Percentiles rank a stretch among this genome's conserved stretches.
Evolutionary conservation across 2,888 invertebrate species (phyloP).

Genomic region (Frankliniella fusca): DNA sequence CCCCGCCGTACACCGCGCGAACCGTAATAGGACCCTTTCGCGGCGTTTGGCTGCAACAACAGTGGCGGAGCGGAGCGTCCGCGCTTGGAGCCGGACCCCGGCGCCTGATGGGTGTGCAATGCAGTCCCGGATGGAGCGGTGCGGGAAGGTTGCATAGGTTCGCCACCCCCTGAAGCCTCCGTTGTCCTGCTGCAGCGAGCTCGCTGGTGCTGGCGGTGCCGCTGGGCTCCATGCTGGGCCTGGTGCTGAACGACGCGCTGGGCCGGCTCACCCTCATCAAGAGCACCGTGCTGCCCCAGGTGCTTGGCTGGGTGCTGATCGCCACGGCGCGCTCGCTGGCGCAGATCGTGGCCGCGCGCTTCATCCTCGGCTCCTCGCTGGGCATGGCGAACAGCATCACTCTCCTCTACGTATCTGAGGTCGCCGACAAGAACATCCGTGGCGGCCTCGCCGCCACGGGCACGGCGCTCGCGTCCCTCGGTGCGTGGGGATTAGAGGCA

Average conservation of each 20-base stretch:
- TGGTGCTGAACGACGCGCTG: slow-evolving; percentile 55
- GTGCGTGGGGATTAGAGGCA: slow-evolving; percentile 43
- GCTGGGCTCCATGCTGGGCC: slow-evolving; percentile 53
- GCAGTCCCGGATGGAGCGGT: too few species aligned
- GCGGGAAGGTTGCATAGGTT: too few species aligned
- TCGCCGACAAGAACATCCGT: slow-evolving; percentile 56
- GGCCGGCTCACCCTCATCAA: slow-evolving; percentile 56
- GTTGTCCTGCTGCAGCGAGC: slow-evolving; percentile 48
- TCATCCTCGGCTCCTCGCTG: slow-evolving; percentile 49
- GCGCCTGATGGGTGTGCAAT: too few species aligned
- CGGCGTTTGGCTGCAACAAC: too few species aligned
- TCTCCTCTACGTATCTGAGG: slow-evolving; percentile 60
- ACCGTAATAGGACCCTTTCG: too few species aligned
- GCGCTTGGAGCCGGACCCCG: too few species aligned
- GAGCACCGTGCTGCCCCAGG: slow-evolving; percentile 54
- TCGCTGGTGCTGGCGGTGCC: slow-evolving; percentile 55
- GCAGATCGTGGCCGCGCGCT: slow-evolving; percentile 52
- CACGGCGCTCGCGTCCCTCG: slow-evolving; percentile 57
- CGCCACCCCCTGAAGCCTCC: not conserved
- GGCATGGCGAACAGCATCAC: slow-evolving; percentile 58
- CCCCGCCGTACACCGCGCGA: too few species aligned
- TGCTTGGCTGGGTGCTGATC: slow-evolving; percentile 55
- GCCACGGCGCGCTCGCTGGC: slow-evolving; percentile 52
- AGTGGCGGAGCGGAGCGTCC: too few species aligned
- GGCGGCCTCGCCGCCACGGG: slow-evolving; percentile 58